Conservation (phyloP, 2,113 vertebrate genomes). For the Scopus umbretta region DNA sequence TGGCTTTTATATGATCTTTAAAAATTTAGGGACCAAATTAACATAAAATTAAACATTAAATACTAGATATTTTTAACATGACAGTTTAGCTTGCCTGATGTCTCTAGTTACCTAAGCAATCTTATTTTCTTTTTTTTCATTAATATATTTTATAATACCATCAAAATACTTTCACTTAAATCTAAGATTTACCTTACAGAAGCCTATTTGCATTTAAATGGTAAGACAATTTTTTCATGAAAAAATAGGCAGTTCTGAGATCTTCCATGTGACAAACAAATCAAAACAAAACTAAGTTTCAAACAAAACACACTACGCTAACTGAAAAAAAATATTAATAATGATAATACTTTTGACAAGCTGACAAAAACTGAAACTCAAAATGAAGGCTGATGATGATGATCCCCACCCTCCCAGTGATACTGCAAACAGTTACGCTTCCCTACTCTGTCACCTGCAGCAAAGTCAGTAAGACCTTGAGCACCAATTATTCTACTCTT, state of each 20-base stretch:
- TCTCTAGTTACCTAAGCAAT: background rate
- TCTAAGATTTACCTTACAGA: background rate
- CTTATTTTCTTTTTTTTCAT: background rate
- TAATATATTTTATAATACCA: background rate
- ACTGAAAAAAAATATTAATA: background rate
- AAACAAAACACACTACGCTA: background rate
- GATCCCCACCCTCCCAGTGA: background rate
- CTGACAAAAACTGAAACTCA: background rate
- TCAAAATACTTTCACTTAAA: background rate
- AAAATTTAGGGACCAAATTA: background rate
- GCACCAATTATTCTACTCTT: background rate
- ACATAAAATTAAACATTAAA: background rate
- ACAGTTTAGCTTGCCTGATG: background rate
- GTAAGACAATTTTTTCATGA: background rate
- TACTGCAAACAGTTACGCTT: background rate
- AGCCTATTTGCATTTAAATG: background rate
- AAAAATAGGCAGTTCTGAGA: background rate
- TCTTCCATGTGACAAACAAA: background rate
- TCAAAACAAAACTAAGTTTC: background rate
- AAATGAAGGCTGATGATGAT: background rate
- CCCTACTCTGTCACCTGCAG: background rate
- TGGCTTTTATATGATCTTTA: background rate
- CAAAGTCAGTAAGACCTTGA: background rate
- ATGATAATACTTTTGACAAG: background rate
- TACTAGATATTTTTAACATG: background rate